Percentiles rank a stretch among this genome's conserved stretches.
These are phyloP conservation scores for Sabellastarte sp. DNA, from an alignment of 2,888 invertebrate species.

Conservation along the genomic window DNA sequence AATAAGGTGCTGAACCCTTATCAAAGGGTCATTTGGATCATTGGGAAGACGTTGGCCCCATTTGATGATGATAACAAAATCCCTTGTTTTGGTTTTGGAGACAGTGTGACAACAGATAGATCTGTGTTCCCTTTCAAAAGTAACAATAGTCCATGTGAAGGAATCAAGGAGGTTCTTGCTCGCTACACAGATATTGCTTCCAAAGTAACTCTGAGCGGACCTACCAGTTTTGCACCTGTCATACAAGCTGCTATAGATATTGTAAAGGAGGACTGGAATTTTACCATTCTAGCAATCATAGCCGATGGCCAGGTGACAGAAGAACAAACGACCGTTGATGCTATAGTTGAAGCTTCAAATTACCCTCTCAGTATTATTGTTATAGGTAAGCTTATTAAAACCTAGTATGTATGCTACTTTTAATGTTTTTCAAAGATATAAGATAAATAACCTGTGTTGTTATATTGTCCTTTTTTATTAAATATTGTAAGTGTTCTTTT, in stretches of 20 bases:
- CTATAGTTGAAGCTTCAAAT: conserved; percentile 62
- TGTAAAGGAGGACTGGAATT: conserved; percentile 49
- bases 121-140: conserved; percentile 41
- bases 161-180: conserved; percentile 51
- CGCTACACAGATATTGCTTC: conserved; percentile 59
- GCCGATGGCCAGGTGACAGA: conserved; percentile 63
- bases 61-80: conserved; percentile 51
- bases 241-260: conserved; percentile 62
- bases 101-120: conserved; percentile 44
- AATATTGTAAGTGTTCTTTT: too few species aligned
- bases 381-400: too few species aligned
- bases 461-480: too few species aligned
- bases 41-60: conserved; percentile 52
- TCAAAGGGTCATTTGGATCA: conserved; percentile 57
- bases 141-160: conserved; percentile 37
- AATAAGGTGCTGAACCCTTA: conserved; percentile 61
- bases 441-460: too few species aligned
- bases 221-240: conserved; percentile 63
- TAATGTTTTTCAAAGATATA: too few species aligned
- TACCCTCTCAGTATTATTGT: conserved; percentile 62
- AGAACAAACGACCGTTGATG: conserved; percentile 59
- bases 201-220: conserved; percentile 60
- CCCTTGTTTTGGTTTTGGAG: conserved; percentile 56
- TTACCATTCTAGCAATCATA: conserved; percentile 61
- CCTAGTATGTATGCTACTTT: too few species aligned